Evolutionary conservation across 2,888 invertebrate genomes (phyloP).

Genomic region (Teleogryllus oceanicus): DNA sequence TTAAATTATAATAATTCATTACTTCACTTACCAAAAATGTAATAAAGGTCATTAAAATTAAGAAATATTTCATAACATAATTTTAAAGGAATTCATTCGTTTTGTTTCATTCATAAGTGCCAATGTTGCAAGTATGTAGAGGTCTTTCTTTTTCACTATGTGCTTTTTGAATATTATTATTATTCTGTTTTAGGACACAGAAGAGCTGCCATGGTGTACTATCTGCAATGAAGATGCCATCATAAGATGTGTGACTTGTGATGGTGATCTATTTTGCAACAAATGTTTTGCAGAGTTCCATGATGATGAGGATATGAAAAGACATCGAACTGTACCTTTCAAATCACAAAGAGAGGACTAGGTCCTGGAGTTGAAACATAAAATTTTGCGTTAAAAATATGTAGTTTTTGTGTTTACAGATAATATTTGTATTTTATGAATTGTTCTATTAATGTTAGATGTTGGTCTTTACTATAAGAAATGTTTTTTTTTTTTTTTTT

Average conservation of each 20-base stretch:
- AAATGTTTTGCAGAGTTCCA: conserved; percentile 71
- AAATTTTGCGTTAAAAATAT: too few species aligned
- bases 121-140: neutral
- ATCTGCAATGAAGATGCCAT: conserved; percentile 80
- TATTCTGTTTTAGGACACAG: conserved; percentile 26
- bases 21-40: too few species aligned
- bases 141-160: neutral
- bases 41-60: too few species aligned
- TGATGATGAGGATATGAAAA: conserved; percentile 49
- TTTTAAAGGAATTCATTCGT: too few species aligned
- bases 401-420: too few species aligned
- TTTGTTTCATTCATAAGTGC: too few species aligned
- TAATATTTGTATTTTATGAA: too few species aligned
- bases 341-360: conserved; percentile 12
- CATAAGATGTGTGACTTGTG: conserved; percentile 71
- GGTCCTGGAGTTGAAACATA: too few species aligned
- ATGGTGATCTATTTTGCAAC: conserved; percentile 74
- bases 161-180: neutral
- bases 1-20: too few species aligned
- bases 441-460: too few species aligned
- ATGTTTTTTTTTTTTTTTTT: accelerated
- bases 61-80: too few species aligned
- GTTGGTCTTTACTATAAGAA: too few species aligned
- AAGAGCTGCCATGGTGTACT: conserved; percentile 75
- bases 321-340: conserved; percentile 22